Conservation (phyloP, 2,797 vertebrate species). For the Pseudomugil tenellus region DNA sequence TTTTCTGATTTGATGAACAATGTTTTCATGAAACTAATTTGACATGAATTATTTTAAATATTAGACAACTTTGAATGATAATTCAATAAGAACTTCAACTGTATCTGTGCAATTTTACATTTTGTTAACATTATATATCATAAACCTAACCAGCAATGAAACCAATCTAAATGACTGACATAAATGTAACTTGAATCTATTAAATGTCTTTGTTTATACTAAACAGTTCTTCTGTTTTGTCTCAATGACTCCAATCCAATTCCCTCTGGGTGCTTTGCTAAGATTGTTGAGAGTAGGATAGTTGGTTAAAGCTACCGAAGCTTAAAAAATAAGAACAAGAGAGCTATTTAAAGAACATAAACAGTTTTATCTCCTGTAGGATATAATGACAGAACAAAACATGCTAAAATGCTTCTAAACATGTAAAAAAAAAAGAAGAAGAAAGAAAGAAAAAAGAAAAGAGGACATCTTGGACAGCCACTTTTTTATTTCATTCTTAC, state of each 20-base stretch:
- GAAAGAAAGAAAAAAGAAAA: too few species aligned
- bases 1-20: slow-evolving; percentile 36
- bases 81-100: slow-evolving; percentile 1
- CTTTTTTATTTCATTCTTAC: slow-evolving; percentile 28
- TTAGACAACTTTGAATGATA: slow-evolving; percentile 1
- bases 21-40: slow-evolving; percentile 28
- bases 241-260: background rate
- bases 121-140: background rate
- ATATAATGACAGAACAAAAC: background rate
- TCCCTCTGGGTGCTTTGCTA: background rate
- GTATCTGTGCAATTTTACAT: background rate
- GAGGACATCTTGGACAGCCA: slow-evolving; percentile 6
- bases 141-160: background rate
- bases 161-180: background rate
- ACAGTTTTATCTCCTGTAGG: slow-evolving; percentile 19
- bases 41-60: background rate
- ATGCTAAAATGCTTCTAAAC: background rate
- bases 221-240: background rate
- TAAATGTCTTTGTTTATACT: slow-evolving; percentile 9
- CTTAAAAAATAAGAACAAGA: slow-evolving; percentile 4
- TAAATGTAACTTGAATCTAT: background rate
- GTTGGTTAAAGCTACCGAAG: slow-evolving; percentile 28
- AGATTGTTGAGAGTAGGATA: slow-evolving; percentile 28
- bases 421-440: too few species aligned
- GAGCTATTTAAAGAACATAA: background rate